Evolutionary conservation across 2,888 invertebrate genomes (phyloP), one percentile per base, ranked within the genome.

Genomic region (Acleris literana): DNA sequence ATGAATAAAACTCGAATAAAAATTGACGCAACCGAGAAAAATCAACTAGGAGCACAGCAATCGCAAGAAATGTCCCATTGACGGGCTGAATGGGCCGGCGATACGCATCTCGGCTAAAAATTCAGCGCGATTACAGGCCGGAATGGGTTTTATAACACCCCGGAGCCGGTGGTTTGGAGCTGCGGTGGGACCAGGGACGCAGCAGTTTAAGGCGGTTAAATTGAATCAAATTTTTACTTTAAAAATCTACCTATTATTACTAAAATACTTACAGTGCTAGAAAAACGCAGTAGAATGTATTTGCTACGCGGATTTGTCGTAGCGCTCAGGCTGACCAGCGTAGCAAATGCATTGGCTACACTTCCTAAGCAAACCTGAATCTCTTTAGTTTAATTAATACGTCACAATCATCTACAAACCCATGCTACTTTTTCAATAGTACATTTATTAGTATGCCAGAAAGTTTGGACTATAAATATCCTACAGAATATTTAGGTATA

Each of bases 91-190:
- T 69, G 76, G 72, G 70, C 74, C 75, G 75, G 76, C 77, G 84
- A 86, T 85, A 82, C 76, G 77, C 71, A 84, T 85, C 85, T 74
- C 78, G 76, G 77, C 80, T 82, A 83, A 86, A 86, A 87, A 88
- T 84, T 85, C 85, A 79, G 80, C 70, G 70, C 86, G 86, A 88
- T 90, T 88, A 88, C 89, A 80, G 76, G 62, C 74, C 81, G 81
- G 84, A 88, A 88, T 84, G 83, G 84, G 74, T 87, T 90, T 88
- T 90, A 90, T 89, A 85, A 82, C 84, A 70, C 73, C 75, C 72
- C 71, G 67, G 67, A 57, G 68, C 70, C 72, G 74, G 74, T 72
- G 66, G 49, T 55, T 55, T 44, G 62, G 25, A 49, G 22, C 18
- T 56, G 18, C 71, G 52, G 61, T 67, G 79, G 70, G 75, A 68